Conservation (phyloP, 2,113 vertebrate genomes). For the Rallus limicola region DNA sequence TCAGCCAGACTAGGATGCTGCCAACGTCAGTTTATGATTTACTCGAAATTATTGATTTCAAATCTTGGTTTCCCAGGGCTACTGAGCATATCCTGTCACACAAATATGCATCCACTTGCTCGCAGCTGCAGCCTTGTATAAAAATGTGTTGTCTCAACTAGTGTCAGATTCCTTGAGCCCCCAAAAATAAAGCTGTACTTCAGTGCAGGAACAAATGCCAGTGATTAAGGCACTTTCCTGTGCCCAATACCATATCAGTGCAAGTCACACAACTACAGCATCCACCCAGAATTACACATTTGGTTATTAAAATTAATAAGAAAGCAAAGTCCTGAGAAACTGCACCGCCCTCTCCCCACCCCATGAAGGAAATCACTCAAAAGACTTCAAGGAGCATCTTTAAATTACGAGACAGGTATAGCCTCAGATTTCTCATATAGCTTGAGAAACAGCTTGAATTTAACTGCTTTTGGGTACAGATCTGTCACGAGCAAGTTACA, state of each 20-base stretch:
- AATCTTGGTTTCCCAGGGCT: constrained; percentile 72
- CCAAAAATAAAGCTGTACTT: not conserved
- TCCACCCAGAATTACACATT: not conserved
- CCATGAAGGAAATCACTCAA: not conserved
- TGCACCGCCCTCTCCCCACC: not conserved
- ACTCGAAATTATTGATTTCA: constrained; percentile 76
- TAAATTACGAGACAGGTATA: not conserved
- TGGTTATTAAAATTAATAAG: not conserved
- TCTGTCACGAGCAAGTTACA: not conserved
- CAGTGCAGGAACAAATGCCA: not conserved
- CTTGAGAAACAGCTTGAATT: not conserved
- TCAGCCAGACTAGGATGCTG: constrained; percentile 54
- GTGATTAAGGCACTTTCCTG: not conserved
- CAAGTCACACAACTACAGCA: not conserved
- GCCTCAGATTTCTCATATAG: not conserved
- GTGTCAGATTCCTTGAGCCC: not conserved
- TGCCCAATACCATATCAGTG: not conserved
- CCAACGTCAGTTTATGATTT: constrained; percentile 69
- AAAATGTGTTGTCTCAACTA: not conserved
- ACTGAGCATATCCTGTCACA: constrained; percentile 50
- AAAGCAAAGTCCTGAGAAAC: not conserved
- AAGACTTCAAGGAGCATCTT: not conserved
- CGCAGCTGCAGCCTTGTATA: constrained; percentile 26
- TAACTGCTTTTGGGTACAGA: not conserved
- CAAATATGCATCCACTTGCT: constrained; percentile 54